Conservation (phyloP, 2,113 vertebrate species). For the Lagopus muta region DNA sequence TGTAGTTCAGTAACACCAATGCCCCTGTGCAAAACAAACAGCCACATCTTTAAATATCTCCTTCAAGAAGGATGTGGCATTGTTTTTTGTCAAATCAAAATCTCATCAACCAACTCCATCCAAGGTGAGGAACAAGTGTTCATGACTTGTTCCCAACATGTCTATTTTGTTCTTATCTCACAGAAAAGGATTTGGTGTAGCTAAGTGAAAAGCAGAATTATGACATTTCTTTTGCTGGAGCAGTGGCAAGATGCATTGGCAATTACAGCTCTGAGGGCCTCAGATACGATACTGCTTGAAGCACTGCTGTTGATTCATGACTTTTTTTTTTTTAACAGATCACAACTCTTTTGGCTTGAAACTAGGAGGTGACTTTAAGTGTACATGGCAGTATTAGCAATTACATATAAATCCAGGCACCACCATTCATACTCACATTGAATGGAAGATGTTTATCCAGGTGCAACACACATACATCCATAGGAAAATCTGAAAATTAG, state of each 20-base stretch:
- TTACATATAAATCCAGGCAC: neutral
- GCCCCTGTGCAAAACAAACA: neutral
- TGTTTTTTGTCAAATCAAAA: neutral
- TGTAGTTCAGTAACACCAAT: neutral
- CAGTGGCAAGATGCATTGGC: neutral
- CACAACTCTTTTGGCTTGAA: neutral
- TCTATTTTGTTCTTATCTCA: neutral
- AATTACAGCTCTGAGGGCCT: neutral
- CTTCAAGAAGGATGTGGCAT: neutral
- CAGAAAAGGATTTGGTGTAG: neutral
- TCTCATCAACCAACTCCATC: neutral
- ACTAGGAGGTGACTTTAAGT: neutral
- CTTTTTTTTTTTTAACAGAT: neutral
- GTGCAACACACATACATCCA: rapidly evolving
- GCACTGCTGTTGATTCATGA: neutral
- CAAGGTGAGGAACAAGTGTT: neutral
- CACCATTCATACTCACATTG: rapidly evolving
- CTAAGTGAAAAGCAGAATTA: neutral
- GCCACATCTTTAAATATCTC: neutral
- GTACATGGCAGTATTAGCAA: neutral
- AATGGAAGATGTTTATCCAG: neutral
- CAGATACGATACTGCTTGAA: neutral
- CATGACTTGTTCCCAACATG: neutral
- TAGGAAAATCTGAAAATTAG: neutral
- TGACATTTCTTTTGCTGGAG: neutral